phyloP scores from a whole-genome alignment of 2,113 vertebrate genomes.

The mouse (Mus musculus) region GRCm39 chr8:91407001-91407500 shows the following conservation, averaged over 20 bases:
- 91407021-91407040: no score
- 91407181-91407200: neutral
- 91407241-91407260: neutral
- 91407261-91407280: neutral
- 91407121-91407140: neutral
- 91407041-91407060: neutral
- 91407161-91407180: neutral
- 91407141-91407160: neutral
- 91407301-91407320: neutral
- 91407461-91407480: neutral
- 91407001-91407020: no score
- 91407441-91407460: neutral
- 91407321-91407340: neutral
- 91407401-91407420: neutral
- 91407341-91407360: neutral
- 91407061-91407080: no score
- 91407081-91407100: no score
- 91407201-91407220: neutral
- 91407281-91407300: neutral
- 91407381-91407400: neutral
- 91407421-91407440: neutral
- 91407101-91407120: no score
- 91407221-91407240: neutral
- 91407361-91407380: neutral
- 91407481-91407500: neutral